Evolutionary conservation across 2,113 vertebrate genomes (phyloP).

Genomic region (Anguilla rostrata): DNA sequence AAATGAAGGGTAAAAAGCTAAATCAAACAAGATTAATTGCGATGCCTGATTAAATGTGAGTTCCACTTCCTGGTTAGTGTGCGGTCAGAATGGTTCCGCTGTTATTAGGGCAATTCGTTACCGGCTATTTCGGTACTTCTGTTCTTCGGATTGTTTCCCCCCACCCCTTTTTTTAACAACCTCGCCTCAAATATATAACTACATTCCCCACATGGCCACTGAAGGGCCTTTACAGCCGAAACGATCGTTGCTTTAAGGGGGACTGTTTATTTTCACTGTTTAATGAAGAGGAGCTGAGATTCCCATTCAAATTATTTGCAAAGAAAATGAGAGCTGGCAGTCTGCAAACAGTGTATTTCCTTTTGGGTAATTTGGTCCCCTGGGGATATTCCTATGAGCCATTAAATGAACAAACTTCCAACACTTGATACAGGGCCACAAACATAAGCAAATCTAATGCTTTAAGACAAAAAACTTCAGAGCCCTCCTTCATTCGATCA

Average conservation of each 20-base stretch:
- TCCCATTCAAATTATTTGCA: background rate
- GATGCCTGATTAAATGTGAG: conserved; percentile 71
- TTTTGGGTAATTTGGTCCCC: conserved; percentile 62
- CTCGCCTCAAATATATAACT: conserved; percentile 21
- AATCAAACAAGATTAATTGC: conserved; percentile 76
- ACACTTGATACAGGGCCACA: conserved; percentile 50
- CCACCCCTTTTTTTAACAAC: conserved; percentile 22
- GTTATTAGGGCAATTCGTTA: conserved; percentile 58
- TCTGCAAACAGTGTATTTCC: conserved; percentile 60
- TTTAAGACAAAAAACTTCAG: conserved; percentile 58
- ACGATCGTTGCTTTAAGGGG: background rate
- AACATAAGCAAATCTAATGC: conserved; percentile 66
- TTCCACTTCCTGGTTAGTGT: conserved; percentile 72
- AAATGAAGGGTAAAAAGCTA: conserved; percentile 62
- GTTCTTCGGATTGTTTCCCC: conserved; percentile 15
- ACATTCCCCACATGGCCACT: conserved; percentile 31
- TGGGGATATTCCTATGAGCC: conserved; percentile 57
- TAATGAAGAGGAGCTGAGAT: background rate
- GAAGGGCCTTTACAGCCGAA: background rate
- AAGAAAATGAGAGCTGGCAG: conserved; percentile 52
- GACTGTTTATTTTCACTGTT: conserved; percentile 38
- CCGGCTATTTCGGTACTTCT: conserved; percentile 37
- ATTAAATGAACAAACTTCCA: conserved; percentile 70
- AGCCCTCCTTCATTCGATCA: conserved; percentile 61
- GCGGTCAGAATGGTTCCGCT: conserved; percentile 69